Percentiles rank a stretch among this genome's conserved stretches.
These are phyloP conservation scores for Sparus aurata DNA, from an alignment of 2,797 vertebrate species.

Conservation along the genomic window DNA sequence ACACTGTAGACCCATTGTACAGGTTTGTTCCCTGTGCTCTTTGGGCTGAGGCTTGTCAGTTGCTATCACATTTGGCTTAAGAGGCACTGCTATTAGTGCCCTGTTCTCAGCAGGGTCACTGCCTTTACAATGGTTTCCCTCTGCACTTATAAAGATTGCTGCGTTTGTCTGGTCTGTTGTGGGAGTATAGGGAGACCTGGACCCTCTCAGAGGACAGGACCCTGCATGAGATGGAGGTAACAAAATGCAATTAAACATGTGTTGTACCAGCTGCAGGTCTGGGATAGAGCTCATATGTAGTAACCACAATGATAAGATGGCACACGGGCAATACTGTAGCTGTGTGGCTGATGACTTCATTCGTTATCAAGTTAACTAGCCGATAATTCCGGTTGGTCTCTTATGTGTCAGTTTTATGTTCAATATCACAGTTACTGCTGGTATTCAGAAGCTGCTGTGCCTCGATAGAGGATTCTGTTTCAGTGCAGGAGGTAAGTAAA, in stretches of 20 bases:
- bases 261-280: slow-evolving; percentile 50
- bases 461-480: slow-evolving; percentile 40
- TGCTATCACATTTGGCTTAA: slow-evolving; percentile 72
- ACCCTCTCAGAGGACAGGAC: slow-evolving; percentile 66
- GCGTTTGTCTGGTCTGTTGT: slow-evolving; percentile 62
- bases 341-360: slow-evolving; percentile 14
- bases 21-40: slow-evolving; percentile 45
- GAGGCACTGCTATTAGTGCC: slow-evolving; percentile 73
- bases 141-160: slow-evolving; percentile 78
- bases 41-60: slow-evolving; percentile 64
- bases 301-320: slow-evolving; percentile 17
- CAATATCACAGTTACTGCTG: neutral
- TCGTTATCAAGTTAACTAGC: slow-evolving; percentile 18
- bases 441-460: slow-evolving; percentile 16
- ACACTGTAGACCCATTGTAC: slow-evolving; percentile 12
- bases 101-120: slow-evolving; percentile 71
- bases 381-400: slow-evolving; percentile 24
- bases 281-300: slow-evolving; percentile 36
- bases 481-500: slow-evolving; percentile 53
- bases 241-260: slow-evolving; percentile 69
- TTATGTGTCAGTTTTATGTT: slow-evolving; percentile 15
- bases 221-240: slow-evolving; percentile 59
- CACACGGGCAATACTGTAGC: neutral
- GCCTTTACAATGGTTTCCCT: slow-evolving; percentile 69
- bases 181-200: slow-evolving; percentile 49